Percentiles rank a stretch among this genome's conserved stretches.
Evolutionary conservation across 2,113 vertebrate species (phyloP).

Genomic region (Colius striatus): DNA sequence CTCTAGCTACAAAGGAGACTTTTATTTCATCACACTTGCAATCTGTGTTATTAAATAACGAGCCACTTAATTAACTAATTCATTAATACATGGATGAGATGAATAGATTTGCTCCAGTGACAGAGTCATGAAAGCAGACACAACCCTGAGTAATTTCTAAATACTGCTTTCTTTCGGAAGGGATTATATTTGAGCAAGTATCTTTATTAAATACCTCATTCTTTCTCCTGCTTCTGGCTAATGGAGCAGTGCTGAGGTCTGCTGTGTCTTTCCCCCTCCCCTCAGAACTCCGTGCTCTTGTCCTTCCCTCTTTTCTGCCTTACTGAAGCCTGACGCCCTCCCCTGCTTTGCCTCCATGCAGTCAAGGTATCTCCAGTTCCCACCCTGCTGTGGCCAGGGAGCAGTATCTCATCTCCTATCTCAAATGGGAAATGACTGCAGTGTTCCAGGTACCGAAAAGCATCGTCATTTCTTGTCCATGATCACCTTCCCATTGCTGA

Average conservation of each 20-base stretch:
- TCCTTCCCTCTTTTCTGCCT: neutral
- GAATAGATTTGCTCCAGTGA: conserved; percentile 39
- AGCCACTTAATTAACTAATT: conserved; percentile 61
- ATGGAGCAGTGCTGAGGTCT: neutral
- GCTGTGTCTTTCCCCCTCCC: neutral
- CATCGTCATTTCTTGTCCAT: neutral
- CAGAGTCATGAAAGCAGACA: neutral
- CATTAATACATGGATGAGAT: conserved; percentile 44
- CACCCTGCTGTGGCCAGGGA: neutral
- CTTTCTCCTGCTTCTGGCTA: neutral
- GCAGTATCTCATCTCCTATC: neutral
- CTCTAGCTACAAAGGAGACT: conserved; percentile 40
- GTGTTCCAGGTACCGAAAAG: neutral
- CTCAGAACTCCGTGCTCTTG: neutral
- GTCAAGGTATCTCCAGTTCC: neutral
- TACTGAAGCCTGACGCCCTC: neutral
- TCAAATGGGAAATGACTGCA: neutral
- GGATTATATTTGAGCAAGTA: neutral
- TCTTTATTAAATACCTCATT: neutral
- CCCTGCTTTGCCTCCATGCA: neutral
- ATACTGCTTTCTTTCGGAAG: neutral
- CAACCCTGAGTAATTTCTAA: neutral
- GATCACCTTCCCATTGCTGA: neutral
- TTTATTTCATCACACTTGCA: conserved; percentile 58
- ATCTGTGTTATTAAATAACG: conserved; percentile 65